These are phyloP conservation scores for Sula dactylatra DNA, from an alignment of 2,113 vertebrate genomes.

Conservation along the genomic window DNA sequence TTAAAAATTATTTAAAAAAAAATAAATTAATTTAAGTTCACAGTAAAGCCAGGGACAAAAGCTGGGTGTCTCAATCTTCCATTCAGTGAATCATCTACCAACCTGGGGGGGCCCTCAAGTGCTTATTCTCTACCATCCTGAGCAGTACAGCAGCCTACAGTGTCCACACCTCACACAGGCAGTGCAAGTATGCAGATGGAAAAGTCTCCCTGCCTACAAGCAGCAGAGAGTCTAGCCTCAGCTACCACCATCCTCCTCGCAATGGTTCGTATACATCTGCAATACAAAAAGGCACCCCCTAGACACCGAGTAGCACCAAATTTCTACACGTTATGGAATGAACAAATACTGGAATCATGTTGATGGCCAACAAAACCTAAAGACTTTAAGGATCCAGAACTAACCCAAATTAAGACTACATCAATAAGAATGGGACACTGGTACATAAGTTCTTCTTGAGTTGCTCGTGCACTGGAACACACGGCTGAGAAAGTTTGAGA, in stretches of 20 bases:
- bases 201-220: neutral
- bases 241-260: neutral
- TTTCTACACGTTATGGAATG: neutral
- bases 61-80: neutral
- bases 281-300: neutral
- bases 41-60: neutral
- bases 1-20: neutral
- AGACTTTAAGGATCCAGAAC: neutral
- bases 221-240: neutral
- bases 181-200: neutral
- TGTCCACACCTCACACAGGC: neutral
- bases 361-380: neutral
- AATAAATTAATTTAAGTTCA: neutral
- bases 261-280: neutral
- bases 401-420: neutral
- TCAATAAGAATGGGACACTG: neutral
- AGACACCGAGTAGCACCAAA: neutral
- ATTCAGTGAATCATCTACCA: neutral
- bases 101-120: neutral
- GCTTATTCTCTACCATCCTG: neutral
- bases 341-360: neutral
- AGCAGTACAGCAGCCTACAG: neutral
- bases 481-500: neutral
- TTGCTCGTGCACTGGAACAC: neutral
- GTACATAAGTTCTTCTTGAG: neutral